phyloP scores from a whole-genome alignment of 2,888 invertebrate species.

The Crepidodera aurea region DNA sequence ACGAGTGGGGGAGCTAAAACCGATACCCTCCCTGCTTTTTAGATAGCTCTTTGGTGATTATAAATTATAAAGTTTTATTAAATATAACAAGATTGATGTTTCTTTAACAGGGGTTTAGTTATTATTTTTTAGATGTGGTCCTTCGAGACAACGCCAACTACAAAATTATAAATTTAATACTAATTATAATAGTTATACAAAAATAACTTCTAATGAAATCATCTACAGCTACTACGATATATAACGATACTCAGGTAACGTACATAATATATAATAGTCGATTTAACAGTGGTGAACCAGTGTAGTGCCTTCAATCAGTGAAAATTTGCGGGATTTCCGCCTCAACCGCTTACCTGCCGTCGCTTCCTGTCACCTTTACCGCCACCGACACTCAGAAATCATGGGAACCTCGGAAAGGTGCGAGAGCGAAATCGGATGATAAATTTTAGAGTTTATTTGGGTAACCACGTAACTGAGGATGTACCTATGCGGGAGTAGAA shows the following conservation, averaged over 20 bases:
- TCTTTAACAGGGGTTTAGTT: background rate
- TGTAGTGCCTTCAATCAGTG: constrained; percentile 48
- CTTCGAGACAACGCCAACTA: too few species aligned
- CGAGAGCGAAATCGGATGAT: too few species aligned
- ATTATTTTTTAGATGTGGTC: background rate
- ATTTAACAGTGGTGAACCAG: constrained; percentile 14
- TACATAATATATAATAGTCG: background rate
- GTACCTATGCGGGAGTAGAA: too few species aligned
- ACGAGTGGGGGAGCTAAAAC: constrained; percentile 32
- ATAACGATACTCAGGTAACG: too few species aligned
- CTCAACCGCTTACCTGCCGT: constrained; percentile 9
- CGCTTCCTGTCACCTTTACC: constrained; percentile 11
- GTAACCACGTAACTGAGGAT: too few species aligned
- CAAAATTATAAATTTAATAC: too few species aligned
- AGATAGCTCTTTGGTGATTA: constrained; percentile 49
- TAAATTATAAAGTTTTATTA: constrained; percentile 51
- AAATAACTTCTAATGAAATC: too few species aligned
- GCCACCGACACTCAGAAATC: background rate
- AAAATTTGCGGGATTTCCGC: constrained; percentile 15
- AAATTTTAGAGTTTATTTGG: too few species aligned
- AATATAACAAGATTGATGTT: constrained; percentile 40
- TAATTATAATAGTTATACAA: too few species aligned
- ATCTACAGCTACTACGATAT: too few species aligned
- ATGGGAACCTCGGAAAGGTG: background rate
- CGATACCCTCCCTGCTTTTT: constrained; percentile 32